A percentile compares a stretch with the other conserved stretches of the same genome.
Evolutionary conservation across 2,888 invertebrate genomes (phyloP).

Genomic region (Choreutis nemorana): DNA sequence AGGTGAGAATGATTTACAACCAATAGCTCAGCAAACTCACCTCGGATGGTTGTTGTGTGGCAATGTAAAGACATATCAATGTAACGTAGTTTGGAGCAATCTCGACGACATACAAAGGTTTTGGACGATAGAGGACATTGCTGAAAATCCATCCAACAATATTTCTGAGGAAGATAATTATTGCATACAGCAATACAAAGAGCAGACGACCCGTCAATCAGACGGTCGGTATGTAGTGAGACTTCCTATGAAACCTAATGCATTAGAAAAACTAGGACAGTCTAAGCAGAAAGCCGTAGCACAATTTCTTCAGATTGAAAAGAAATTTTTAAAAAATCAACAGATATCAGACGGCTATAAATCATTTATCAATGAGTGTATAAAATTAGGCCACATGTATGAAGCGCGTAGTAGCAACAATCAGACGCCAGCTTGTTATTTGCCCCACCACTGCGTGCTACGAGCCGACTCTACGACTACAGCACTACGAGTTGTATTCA

Average conservation of each 20-base stretch:
- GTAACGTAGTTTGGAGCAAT: slow-evolving; percentile 3
- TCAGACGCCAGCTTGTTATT: background rate
- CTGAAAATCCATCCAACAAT: background rate
- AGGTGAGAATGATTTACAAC: too few relatives aligned
- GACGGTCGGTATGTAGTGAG: too few relatives aligned
- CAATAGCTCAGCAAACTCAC: too few relatives aligned
- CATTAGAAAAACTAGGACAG: too few relatives aligned
- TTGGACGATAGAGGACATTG: slow-evolving; percentile 5
- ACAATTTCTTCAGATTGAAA: slow-evolving; percentile 2
- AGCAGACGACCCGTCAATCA: background rate
- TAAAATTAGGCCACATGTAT: slow-evolving; percentile 4
- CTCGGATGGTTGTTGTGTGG: too few relatives aligned
- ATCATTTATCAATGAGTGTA: slow-evolving; percentile 4
- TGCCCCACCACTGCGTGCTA: slow-evolving; percentile 1
- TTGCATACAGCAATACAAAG: background rate
- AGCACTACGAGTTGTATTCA: background rate
- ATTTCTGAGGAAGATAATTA: background rate
- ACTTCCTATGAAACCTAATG: too few relatives aligned
- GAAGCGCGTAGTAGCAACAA: too few relatives aligned
- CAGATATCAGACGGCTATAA: background rate
- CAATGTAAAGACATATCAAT: slow-evolving; percentile 2
- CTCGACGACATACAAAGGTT: background rate
- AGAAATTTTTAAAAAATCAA: background rate
- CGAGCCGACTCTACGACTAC: background rate
- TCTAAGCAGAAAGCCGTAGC: too few relatives aligned